Percentiles rank a stretch among this genome's conserved stretches.
phyloP scores from a whole-genome alignment of 2,113 vertebrate species.

The Embiotoca jacksoni region DNA sequence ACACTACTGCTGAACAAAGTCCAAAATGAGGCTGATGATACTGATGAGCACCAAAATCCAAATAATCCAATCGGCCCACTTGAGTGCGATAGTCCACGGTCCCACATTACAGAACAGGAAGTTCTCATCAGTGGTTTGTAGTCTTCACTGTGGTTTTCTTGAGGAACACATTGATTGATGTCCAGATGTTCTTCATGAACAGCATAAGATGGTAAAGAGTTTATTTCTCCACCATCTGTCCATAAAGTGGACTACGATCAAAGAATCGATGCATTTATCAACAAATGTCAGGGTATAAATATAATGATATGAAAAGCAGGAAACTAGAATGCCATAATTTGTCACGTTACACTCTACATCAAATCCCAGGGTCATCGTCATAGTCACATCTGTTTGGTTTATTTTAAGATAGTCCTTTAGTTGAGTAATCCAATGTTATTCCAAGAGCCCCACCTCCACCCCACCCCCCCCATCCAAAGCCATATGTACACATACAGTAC shows the following conservation, averaged over 20 bases:
- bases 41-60: not conserved
- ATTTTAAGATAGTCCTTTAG: too few relatives aligned
- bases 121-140: not conserved
- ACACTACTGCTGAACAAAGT: too few relatives aligned
- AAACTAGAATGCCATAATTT: not conserved
- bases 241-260: slow-evolving; percentile 25
- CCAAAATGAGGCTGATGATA: not conserved
- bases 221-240: slow-evolving; percentile 10
- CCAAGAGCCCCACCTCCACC: too few relatives aligned
- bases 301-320: not conserved
- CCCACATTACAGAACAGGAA: slow-evolving; percentile 24
- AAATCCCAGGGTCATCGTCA: too few relatives aligned
- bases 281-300: not conserved
- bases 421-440: too few relatives aligned
- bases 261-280: slow-evolving; percentile 19
- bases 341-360: too few relatives aligned
- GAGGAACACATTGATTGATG: slow-evolving; percentile 13
- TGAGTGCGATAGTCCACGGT: not conserved
- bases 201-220: not conserved
- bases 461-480: too few relatives aligned
- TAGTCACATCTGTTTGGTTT: too few relatives aligned
- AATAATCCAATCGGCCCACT: not conserved
- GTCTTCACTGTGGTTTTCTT: slow-evolving; percentile 11
- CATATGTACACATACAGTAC: too few relatives aligned
- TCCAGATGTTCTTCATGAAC: slow-evolving; percentile 48